A percentile compares a stretch with the other conserved stretches of the same genome.
These are phyloP conservation scores for Entelurus aequoreus DNA, from an alignment of 2,113 vertebrate species.

Conservation along the genomic window DNA sequence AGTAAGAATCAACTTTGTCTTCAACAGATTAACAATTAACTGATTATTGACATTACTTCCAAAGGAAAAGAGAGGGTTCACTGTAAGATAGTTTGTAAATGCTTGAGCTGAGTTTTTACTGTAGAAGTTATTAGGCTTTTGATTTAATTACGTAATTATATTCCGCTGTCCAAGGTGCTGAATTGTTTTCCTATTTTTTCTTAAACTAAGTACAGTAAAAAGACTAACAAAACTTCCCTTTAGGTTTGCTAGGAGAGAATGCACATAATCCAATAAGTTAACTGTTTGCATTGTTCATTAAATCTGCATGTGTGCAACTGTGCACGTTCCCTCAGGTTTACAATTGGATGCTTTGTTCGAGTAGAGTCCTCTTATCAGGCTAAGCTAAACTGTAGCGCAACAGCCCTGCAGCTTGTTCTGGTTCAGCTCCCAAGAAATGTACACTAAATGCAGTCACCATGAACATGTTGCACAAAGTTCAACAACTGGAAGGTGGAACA, in stretches of 20 bases:
- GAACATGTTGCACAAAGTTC: constrained; percentile 50
- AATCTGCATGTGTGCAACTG: constrained; percentile 35
- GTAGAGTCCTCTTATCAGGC: constrained; percentile 60
- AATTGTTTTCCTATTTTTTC: constrained; percentile 26
- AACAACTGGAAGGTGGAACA: constrained; percentile 32
- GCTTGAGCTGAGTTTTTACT: no score
- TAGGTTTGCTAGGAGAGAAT: no score
- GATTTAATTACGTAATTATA: constrained; percentile 28
- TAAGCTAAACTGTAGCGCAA: constrained; percentile 36
- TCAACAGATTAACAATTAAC: no score
- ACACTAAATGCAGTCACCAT: constrained; percentile 66
- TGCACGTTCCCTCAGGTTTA: constrained; percentile 45
- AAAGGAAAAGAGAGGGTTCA: no score
- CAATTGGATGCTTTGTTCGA: constrained; percentile 61
- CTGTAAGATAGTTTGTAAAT: no score
- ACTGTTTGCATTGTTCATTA: constrained; percentile 37
- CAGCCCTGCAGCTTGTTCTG: constrained; percentile 51
- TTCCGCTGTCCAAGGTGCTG: constrained; percentile 62
- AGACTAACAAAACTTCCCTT: neutral
- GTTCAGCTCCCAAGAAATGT: constrained; percentile 66
- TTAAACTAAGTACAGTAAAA: neutral
- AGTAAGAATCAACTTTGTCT: no score
- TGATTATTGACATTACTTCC: no score
- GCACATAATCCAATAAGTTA: neutral
- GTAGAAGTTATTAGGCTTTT: constrained; percentile 7